Evolutionary conservation across 1,140 invertebrate species (phyloP), one percentile per base, ranked within the genome.

Genomic region (Microplitis mediator): DNA sequence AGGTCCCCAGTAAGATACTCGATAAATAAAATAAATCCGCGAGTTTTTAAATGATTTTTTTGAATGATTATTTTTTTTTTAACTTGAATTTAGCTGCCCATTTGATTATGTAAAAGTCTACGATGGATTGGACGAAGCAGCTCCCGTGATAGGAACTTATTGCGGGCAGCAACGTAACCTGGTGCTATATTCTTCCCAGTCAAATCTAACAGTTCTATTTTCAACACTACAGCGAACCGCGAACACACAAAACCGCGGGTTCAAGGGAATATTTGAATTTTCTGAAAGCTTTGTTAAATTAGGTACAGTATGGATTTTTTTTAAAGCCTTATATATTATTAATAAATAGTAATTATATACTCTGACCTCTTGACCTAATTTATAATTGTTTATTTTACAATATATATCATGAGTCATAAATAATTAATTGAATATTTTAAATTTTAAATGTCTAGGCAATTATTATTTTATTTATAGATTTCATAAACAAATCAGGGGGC

Each of bases 61-160:
- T n/a, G n/a, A n/a, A 73, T 4, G 78, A 34, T 50, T 32, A 4
- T 4, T 34, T 34, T 64, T 50, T 50, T 50, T 60, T 4, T 4
- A 23, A 23, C 2, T 23, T 23, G 23, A 16, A 65, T 78, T 86
- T 86, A 99, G 98, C 85, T 99, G 98, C 90, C 98, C 98, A 68
- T 98, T 98, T 90, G 98, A 99, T 89, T 96, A 94, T 88, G 93
- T 99, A 72, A 96, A 95, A 88, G 93, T 99, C 69, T 98, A 95
- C 87, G 98, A 99, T 88, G 98, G 98, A 71, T 88, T 92, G 66
- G 92, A 95, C 80, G 94, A 93, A 84, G 89, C 91, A 60, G 92
- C 93, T 76, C 94, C 96, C 45, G 91, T 97, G 78, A 98, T 99
- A 82, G 96, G 96, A 78, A 98, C 95, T 69, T 98, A 99, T 86